Conservation (phyloP, 2,113 vertebrate genomes). For the Nyctereutes procyonoides region DNA sequence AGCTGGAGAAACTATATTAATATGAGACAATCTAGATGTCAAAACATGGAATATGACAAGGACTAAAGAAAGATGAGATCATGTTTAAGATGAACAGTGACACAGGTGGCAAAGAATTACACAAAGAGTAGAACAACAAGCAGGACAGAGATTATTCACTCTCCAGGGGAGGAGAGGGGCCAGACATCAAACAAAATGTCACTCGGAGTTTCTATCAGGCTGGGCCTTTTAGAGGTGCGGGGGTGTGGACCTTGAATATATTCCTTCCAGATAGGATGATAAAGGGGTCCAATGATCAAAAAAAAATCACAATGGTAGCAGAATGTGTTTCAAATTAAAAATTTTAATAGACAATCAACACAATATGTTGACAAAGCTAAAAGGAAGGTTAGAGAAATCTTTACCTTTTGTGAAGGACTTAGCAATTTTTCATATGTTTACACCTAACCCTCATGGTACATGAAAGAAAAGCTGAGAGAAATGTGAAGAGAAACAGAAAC, state of each 20-base stretch:
- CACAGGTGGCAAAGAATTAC: not conserved
- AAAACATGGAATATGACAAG: not conserved
- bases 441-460: not conserved
- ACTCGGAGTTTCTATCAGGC: not conserved
- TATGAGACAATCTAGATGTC: not conserved
- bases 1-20: not conserved
- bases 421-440: not conserved
- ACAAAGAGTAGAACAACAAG: not conserved
- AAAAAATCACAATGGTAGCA: not conserved
- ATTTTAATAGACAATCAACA: not conserved
- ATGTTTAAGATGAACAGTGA: not conserved
- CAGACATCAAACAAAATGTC: not conserved
- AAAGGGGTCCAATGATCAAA: not conserved
- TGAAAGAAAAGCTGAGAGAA: not conserved
- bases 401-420: not conserved
- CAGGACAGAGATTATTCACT: not conserved
- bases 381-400: not conserved
- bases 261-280: not conserved
- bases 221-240: not conserved
- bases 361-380: not conserved
- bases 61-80: not conserved
- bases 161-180: not conserved
- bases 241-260: not conserved
- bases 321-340: not conserved
- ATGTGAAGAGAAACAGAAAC: not conserved